Conservation (phyloP, 2,797 vertebrate genomes). For the Stomatorhinus walkeri region DNA sequence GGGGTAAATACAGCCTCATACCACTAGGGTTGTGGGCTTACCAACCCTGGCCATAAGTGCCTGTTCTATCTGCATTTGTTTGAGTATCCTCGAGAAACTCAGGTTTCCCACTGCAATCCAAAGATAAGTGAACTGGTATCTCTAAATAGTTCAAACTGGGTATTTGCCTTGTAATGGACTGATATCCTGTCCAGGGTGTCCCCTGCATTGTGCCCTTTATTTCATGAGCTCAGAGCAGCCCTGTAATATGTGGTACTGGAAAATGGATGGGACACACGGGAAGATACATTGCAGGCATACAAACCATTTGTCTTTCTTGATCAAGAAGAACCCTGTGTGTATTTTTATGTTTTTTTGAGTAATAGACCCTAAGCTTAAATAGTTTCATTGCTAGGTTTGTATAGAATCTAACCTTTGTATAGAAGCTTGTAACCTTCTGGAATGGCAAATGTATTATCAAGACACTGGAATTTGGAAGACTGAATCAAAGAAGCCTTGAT, state of each 20-base stretch:
- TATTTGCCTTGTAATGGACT: not conserved
- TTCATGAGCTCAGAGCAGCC: not conserved
- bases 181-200: not conserved
- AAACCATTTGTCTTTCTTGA: not conserved
- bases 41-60: not conserved
- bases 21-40: not conserved
- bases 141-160: not conserved
- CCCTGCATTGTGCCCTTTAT: not conserved
- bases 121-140: not conserved
- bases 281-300: not conserved
- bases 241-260: not conserved
- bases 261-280: not conserved
- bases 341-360: not conserved
- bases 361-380: not conserved
- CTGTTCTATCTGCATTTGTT: not conserved
- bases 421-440: not conserved
- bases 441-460: not conserved
- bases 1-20: not conserved
- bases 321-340: not conserved
- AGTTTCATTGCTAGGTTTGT: not conserved
- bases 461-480: not conserved
- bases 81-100: constrained; percentile 1
- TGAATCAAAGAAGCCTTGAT: not conserved
- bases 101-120: not conserved
- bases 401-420: not conserved